A percentile compares a stretch with the other conserved stretches of the same genome.
phyloP scores from a whole-genome alignment of 2,888 invertebrate species.

The Lithophane ornitopus region DNA sequence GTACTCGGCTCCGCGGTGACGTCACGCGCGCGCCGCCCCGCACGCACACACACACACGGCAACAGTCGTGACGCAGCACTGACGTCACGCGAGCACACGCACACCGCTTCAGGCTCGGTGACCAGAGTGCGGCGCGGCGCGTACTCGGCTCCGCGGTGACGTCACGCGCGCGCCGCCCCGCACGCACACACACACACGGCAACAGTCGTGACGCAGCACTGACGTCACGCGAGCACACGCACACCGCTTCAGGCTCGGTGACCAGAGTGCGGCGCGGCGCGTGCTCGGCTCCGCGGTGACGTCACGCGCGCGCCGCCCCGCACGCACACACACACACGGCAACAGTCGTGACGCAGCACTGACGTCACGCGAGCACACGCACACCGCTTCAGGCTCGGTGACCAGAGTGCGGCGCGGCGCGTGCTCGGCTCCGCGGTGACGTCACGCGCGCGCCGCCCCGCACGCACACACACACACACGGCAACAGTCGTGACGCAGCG shows the following conservation, averaged over 20 bases:
- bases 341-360: conserved; percentile 2
- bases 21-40: conserved; percentile 17
- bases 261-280: conserved; percentile 12
- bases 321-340: conserved; percentile 33
- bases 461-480: conserved; percentile 32
- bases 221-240: conserved; percentile 28
- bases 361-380: conserved; percentile 28
- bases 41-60: conserved; percentile 33
- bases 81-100: conserved; percentile 28
- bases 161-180: conserved; percentile 17
- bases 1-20: background rate
- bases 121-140: conserved; percentile 12
- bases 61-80: conserved; percentile 2
- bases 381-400: no score
- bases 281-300: background rate
- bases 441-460: conserved; percentile 17
- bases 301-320: conserved; percentile 17
- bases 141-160: background rate
- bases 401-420: conserved; percentile 12
- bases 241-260: no score
- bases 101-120: no score
- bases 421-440: background rate
- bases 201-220: conserved; percentile 2
- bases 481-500: conserved; percentile 4
- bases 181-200: conserved; percentile 33